These are phyloP conservation scores for Pocillopora meandrina DNA, from an alignment of 92 coral and sea anemone genomes.

Conservation along the genomic window DNA sequence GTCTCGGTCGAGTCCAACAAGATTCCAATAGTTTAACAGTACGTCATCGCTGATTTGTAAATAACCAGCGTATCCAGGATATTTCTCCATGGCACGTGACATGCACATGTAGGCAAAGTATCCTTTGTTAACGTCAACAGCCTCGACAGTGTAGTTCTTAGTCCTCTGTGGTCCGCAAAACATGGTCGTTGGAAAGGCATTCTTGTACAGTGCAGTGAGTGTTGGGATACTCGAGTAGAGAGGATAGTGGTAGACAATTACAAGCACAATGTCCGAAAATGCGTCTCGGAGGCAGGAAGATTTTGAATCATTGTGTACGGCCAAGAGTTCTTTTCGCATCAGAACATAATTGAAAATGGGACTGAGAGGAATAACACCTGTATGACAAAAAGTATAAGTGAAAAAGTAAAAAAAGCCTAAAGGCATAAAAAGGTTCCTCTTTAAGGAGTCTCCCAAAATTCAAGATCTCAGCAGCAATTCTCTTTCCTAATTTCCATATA, in stretches of 20 bases:
- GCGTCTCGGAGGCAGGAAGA: slow-evolving; percentile 46
- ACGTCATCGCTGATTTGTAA: slow-evolving; percentile 84
- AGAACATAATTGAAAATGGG: neutral
- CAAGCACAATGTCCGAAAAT: slow-evolving; percentile 67
- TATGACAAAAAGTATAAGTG: neutral
- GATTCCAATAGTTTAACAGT: slow-evolving; percentile 84
- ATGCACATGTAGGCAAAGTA: slow-evolving; percentile 81
- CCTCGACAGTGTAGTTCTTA: slow-evolving; percentile 53
- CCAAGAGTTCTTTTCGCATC: neutral
- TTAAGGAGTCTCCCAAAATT: no score
- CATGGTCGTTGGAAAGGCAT: slow-evolving; percentile 72
- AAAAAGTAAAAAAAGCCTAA: no score
- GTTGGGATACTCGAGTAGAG: slow-evolving; percentile 69
- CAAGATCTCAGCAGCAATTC: no score
- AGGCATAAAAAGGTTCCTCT: no score
- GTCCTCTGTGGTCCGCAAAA: slow-evolving; percentile 72
- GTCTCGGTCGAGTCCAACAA: slow-evolving; percentile 52
- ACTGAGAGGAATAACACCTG: neutral
- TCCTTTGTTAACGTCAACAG: slow-evolving; percentile 62
- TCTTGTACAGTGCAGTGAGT: slow-evolving; percentile 61
- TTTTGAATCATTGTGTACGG: neutral
- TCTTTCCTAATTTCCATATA: no score
- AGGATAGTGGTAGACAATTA: slow-evolving; percentile 76
- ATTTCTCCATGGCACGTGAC: slow-evolving; percentile 79
- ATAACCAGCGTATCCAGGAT: slow-evolving; percentile 72